These are phyloP conservation scores for Aleiodes alternator DNA, from an alignment of 2,888 invertebrate genomes.

Conservation along the genomic window DNA sequence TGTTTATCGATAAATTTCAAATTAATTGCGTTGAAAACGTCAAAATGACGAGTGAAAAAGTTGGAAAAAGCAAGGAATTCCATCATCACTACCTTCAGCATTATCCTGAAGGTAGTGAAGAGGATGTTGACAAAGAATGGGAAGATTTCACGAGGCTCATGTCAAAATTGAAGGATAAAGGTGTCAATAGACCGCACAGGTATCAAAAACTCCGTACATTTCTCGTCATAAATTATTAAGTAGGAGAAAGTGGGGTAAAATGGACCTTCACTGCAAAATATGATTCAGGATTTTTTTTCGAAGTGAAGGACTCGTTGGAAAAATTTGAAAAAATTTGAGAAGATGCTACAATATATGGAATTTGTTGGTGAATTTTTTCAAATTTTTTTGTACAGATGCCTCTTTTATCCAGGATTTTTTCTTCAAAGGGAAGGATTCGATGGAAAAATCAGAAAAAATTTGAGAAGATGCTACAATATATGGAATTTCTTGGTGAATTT, in stretches of 20 bases:
- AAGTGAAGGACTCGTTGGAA: too few relatives aligned
- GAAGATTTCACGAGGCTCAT: constrained; percentile 79
- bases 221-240: too few relatives aligned
- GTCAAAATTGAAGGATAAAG: constrained; percentile 74
- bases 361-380: too few relatives aligned
- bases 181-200: constrained; percentile 69
- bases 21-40: neutral
- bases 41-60: constrained; percentile 65
- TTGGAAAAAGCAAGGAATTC: constrained; percentile 64
- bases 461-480: too few relatives aligned
- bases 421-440: too few relatives aligned
- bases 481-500: too few relatives aligned
- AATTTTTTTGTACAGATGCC: too few relatives aligned
- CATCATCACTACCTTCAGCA: constrained; percentile 57
- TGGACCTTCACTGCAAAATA: too few relatives aligned
- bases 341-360: too few relatives aligned
- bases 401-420: neutral
- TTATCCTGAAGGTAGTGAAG: constrained; percentile 76
- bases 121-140: constrained; percentile 79
- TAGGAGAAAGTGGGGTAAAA: too few relatives aligned
- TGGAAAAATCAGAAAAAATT: too few relatives aligned
- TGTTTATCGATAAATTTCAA: neutral
- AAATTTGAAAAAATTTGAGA: too few relatives aligned
- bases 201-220: constrained; percentile 50
- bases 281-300: neutral